These are phyloP conservation scores for Peromyscus nudipes DNA, from an alignment of 2,797 vertebrate genomes.

Conservation along the genomic window DNA sequence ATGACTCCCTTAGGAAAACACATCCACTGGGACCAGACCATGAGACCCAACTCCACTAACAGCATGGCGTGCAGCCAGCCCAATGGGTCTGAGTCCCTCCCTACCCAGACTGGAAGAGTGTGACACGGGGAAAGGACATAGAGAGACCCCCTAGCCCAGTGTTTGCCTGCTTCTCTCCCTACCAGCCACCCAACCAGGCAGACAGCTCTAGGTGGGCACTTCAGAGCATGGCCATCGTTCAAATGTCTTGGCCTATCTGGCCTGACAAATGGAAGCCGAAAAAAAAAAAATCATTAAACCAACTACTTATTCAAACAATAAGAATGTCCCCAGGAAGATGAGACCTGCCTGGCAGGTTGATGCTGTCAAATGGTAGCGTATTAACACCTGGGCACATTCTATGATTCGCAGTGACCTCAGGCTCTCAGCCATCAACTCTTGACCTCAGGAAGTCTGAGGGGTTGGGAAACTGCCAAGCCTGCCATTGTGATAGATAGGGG, in stretches of 20 bases:
- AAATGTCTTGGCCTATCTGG: background rate
- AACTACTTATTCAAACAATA: background rate
- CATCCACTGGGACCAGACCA: background rate
- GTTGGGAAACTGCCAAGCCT: background rate
- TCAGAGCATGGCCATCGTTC: background rate
- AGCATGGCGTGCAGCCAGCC: background rate
- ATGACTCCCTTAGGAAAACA: background rate
- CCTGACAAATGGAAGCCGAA: background rate
- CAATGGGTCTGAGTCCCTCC: background rate
- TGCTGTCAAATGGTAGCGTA: background rate
- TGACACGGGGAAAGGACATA: background rate
- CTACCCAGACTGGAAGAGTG: background rate
- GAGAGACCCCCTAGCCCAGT: background rate
- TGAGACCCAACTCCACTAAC: background rate
- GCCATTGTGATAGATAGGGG: background rate
- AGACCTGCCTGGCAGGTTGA: background rate
- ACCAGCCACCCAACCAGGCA: background rate
- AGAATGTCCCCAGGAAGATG: background rate
- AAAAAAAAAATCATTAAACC: background rate
- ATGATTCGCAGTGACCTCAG: background rate
- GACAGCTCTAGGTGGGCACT: background rate
- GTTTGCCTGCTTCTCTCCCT: background rate
- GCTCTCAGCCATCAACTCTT: background rate
- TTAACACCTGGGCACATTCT: background rate
- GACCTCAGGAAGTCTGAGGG: slow-evolving; percentile 27